Evolutionary conservation across 2,888 invertebrate species (phyloP), one percentile per base, ranked within the genome.

Genomic region (Meandrusa payeni): DNA sequence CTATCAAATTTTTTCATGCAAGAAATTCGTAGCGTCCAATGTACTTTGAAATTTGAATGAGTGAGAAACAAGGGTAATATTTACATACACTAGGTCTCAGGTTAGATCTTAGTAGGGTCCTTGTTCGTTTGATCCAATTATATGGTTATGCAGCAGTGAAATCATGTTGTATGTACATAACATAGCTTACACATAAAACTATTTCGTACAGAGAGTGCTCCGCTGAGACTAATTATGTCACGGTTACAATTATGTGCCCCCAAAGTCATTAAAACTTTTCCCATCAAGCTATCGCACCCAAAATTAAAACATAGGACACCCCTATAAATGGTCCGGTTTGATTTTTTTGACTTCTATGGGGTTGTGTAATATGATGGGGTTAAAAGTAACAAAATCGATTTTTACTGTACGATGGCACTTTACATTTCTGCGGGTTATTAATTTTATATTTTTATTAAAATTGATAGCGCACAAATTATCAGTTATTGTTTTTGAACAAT

Each of bases 231-330:
- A 63, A 74, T 74, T 68, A 68, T 55, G 41, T 46, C 36, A 37
- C 49, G 41, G 56, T 48, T 48, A 57, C 57, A 56, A 57, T 56
- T 54, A 55, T 53, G 59, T 46, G 43, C 54, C 59, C 23, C 55
- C 41, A 52, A 49, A 58, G 53, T 60, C 57, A 64, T 67, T 69
- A 59, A 54, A 79, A 77, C 67, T 72, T 77, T 80, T 78, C 83
- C 74, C 83, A 82, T 78, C 69, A 72, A 68, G 57, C 54, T 51
- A 60, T 70, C 57, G 57, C 55, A 58, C 55, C 57, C 55, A 59
- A 63, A 75, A 81, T 80, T 76, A 76, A 79, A 78, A 76, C 66
- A 78, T 68, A 77, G 73, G 52, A 64, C 64, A 72, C 83, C 82
- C 83, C 76, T 78, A 81, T 83, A 59, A 40, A 52, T 27, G 50